phyloP scores from a whole-genome alignment of 2,113 vertebrate species.

The Pithys albifrons region DNA sequence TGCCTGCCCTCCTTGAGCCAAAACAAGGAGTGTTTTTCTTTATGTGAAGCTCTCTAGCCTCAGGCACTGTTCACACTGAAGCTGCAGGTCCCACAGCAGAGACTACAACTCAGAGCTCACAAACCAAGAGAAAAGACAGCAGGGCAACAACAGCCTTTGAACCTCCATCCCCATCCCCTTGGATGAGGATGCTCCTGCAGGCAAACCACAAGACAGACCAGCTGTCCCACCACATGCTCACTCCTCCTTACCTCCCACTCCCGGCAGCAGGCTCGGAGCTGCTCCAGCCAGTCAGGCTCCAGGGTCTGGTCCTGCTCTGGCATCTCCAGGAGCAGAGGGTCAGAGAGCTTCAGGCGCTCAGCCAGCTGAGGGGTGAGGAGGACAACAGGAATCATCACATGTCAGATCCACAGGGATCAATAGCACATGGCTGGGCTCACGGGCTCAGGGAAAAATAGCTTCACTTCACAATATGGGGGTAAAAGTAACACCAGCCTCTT shows the following conservation, averaged over 20 bases:
- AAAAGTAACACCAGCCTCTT: background rate
- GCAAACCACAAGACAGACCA: accelerated
- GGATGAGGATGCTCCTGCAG: background rate
- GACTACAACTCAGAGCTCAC: background rate
- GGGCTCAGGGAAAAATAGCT: background rate
- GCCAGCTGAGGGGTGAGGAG: slow-evolving; percentile 75
- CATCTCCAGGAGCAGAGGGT: slow-evolving; percentile 78
- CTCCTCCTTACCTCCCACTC: slow-evolving; percentile 72
- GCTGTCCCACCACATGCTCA: accelerated
- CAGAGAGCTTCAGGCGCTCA: slow-evolving; percentile 82
- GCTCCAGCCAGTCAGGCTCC: slow-evolving; percentile 83
- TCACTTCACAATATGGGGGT: accelerated
- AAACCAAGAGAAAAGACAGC: background rate
- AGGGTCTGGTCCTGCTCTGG: background rate
- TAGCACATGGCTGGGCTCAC: accelerated
- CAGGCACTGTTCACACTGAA: background rate
- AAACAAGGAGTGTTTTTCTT: background rate
- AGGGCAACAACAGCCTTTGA: accelerated
- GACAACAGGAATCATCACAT: accelerated
- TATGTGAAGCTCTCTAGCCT: background rate
- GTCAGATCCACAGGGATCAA: accelerated
- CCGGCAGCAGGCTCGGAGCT: slow-evolving; percentile 64
- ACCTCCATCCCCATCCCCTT: background rate
- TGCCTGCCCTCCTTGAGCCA: background rate
- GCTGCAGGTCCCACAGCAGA: background rate